phyloP scores from a whole-genome alignment of 1,140 invertebrate genomes.

The Calosoma granatense region DNA sequence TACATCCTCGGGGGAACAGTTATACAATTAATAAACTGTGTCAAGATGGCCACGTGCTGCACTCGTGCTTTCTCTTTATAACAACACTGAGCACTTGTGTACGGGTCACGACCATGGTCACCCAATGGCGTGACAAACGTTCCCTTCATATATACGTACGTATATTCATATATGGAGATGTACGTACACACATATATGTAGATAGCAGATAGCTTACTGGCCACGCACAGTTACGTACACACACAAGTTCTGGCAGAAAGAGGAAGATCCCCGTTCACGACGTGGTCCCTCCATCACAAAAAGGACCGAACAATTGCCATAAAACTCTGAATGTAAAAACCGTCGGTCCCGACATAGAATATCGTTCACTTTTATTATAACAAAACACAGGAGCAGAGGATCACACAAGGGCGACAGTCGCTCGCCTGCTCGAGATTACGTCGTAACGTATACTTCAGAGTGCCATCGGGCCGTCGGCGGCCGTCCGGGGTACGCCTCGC shows the following conservation, averaged over 20 bases:
- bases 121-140: too few relatives aligned
- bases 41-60: too few relatives aligned
- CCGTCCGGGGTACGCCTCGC: not conserved
- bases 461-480: too few relatives aligned
- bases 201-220: too few relatives aligned
- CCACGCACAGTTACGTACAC: too few relatives aligned
- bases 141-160: too few relatives aligned
- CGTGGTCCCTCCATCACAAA: not conserved
- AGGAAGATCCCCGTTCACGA: not conserved
- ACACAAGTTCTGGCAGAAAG: too few relatives aligned
- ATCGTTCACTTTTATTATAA: constrained; percentile 8
- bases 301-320: constrained; percentile 3
- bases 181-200: constrained; percentile 1
- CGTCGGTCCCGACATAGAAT: not conserved
- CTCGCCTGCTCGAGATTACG: not conserved
- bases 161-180: not conserved
- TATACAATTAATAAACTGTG: too few relatives aligned
- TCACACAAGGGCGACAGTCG: not conserved
- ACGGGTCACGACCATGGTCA: too few relatives aligned
- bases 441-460: not conserved
- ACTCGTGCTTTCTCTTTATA: too few relatives aligned
- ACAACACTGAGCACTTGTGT: too few relatives aligned
- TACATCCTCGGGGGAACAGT: too few relatives aligned
- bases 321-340: constrained; percentile 3
- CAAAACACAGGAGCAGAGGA: not conserved